A percentile compares a stretch with the other conserved stretches of the same genome.
phyloP scores from a whole-genome alignment of 2,888 invertebrate genomes.

The Metalampra italica region DNA sequence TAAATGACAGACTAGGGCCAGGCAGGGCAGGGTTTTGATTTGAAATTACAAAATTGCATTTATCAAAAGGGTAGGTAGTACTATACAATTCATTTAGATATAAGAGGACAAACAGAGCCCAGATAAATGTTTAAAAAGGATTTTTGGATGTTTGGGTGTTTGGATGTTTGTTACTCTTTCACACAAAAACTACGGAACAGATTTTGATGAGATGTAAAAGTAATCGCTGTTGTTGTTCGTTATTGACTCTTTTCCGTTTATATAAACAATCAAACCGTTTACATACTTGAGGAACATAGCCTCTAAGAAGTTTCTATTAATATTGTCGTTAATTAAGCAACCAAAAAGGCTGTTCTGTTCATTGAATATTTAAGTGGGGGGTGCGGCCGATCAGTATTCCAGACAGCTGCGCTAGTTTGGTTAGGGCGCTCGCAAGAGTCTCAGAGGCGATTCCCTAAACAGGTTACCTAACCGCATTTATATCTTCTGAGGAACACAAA shows the following conservation, averaged over 20 bases:
- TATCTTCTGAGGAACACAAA: slow-evolving; percentile 60
- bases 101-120: background rate
- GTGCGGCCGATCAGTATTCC: slow-evolving; percentile 58
- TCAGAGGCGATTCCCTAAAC: slow-evolving; percentile 66
- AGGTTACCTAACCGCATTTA: slow-evolving; percentile 71
- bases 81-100: background rate
- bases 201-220: too few species aligned
- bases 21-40: background rate
- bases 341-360: slow-evolving; percentile 45
- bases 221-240: too few species aligned
- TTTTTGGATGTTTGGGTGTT: too few species aligned
- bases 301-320: background rate
- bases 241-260: too few species aligned
- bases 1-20: background rate
- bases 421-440: slow-evolving; percentile 58
- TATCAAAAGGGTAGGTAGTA: background rate
- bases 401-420: slow-evolving; percentile 59
- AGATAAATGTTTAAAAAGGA: too few species aligned
- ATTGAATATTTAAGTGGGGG: slow-evolving; percentile 51
- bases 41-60: background rate
- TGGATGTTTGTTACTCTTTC: too few species aligned
- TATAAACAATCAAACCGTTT: too few species aligned
- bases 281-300: background rate
- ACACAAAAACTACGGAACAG: too few species aligned
- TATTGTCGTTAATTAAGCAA: slow-evolving; percentile 37